Percentiles rank a stretch among this genome's conserved stretches.
Evolutionary conservation across 2,888 invertebrate genomes (phyloP).

Genomic region (Polydesmus complanatus): DNA sequence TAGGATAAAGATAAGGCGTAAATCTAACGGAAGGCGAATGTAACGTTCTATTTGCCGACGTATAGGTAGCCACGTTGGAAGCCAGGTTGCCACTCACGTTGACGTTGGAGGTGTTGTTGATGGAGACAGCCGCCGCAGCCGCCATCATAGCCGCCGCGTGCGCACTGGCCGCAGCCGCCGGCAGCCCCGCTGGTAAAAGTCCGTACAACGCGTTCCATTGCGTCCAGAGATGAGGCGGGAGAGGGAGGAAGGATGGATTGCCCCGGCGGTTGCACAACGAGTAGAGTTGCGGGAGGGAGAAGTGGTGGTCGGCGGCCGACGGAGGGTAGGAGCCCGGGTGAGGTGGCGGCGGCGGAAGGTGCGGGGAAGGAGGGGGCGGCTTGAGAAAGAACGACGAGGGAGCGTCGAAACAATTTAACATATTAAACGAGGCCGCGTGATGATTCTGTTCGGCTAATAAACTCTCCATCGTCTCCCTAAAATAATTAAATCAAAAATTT

Average conservation of each 20-base stretch:
- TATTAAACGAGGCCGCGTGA: constrained; percentile 1
- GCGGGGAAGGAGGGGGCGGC: neutral
- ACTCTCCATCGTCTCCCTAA: constrained; percentile 17
- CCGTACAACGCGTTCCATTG: constrained; percentile 48
- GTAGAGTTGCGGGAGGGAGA: constrained; percentile 17
- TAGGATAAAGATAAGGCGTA: constrained; percentile 1
- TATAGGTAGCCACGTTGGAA: neutral
- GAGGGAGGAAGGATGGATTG: constrained; percentile 19
- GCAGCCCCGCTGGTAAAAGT: constrained; percentile 24
- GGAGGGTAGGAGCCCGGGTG: neutral
- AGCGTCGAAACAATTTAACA: constrained; percentile 9
- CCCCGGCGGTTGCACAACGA: constrained; percentile 18
- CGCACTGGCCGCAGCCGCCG: neutral
- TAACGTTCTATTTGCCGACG: neutral
- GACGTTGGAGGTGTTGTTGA: neutral
- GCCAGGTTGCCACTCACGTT: neutral
- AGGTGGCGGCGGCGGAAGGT: neutral
- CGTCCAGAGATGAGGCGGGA: constrained; percentile 42
- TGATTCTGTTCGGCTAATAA: constrained; percentile 16
- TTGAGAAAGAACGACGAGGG: constrained; percentile 8
- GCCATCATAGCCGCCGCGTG: neutral
- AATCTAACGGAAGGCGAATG: neutral
- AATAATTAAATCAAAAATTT: neutral
- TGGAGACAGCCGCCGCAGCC: neutral
- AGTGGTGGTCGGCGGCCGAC: neutral